A percentile compares a stretch with the other conserved stretches of the same genome.
These are phyloP conservation scores for Astreopora myriophthalma DNA, from an alignment of 64 coral and sea anemone genomes.

Conservation along the genomic window DNA sequence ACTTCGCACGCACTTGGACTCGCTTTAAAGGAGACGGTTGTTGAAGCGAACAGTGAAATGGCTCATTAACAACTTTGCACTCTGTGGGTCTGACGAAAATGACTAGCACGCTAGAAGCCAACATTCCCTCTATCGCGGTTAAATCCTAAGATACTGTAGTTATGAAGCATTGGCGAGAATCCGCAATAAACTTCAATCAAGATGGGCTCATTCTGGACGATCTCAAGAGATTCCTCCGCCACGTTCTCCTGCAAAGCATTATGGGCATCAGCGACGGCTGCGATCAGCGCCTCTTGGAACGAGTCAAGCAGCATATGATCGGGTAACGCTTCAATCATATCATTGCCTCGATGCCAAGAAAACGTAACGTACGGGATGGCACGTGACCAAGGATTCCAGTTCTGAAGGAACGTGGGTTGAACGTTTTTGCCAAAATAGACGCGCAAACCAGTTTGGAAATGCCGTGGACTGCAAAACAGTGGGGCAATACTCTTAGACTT, in stretches of 20 bases:
- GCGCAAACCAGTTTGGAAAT: conserved; percentile 89
- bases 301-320: conserved; percentile 70
- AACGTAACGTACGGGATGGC: conserved; percentile 91
- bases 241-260: conserved; percentile 70
- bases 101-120: conserved; percentile 66
- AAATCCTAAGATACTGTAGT: conserved; percentile 83
- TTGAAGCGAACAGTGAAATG: neutral
- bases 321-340: conserved; percentile 50
- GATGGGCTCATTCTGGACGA: conserved; percentile 74
- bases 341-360: conserved; percentile 75
- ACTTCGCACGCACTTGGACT: no score
- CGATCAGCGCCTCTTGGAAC: conserved; percentile 65
- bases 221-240: conserved; percentile 79
- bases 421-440: conserved; percentile 83
- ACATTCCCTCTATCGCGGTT: conserved; percentile 89
- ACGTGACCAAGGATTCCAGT: conserved; percentile 98
- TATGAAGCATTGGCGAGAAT: conserved; percentile 72
- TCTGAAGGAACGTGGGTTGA: conserved; percentile 67
- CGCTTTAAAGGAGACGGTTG: no score
- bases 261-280: conserved; percentile 61
- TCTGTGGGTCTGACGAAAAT: neutral
- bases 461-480: conserved; percentile 79
- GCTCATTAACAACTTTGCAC: neutral
- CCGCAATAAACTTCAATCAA: conserved; percentile 82
- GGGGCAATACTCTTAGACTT: neutral